Evolutionary conservation across 2,888 invertebrate species (phyloP), one percentile per base, ranked within the genome.

Genomic region (Hybos culiciformis): DNA sequence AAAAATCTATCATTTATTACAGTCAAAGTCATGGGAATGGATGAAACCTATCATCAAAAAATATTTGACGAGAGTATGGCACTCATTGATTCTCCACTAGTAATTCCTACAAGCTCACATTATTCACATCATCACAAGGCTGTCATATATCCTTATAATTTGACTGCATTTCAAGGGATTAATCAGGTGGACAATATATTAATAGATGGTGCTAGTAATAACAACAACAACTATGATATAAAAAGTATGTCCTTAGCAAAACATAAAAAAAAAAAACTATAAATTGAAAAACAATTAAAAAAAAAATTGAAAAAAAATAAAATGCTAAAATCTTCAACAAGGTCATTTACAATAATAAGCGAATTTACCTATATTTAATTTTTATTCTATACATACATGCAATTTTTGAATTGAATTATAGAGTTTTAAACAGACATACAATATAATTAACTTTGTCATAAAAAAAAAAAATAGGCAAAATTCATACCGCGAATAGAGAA

Each of bases 21-120:
- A 66, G 66, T 67, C 57, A 63, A 66, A 61, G 56, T 65, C 53
- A 65, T 66, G 66, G 67, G 67, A 58, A 63, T 66, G 65, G 67
- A 66, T 61, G 67, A 66, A 51, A 64, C 56, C 56, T 60, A 63
- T 54, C 67, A 65, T 58, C 64, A 63, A 57, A 61, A 58, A 55
- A 58, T 66, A 53, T 63, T 63, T 55, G 66, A 65, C 53, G 66
- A 67, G 54, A 67, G 62, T 59, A 59, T 67, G 59, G 61, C 61
- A 55, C 58, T 64, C 43, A 65, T 66, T 55, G 66, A 66, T 56
- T 66, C 67, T 56, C 66, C 66, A 48, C 54, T 66, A 41, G 61
- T 66, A 56, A 61, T 61, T 46, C 57, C 56, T 47, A 50, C 55
- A 44, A 58, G 57, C 52, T 56, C 60, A 48, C 58, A 67, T 56